Percentiles rank a stretch among this genome's conserved stretches.
Conservation (phyloP, 2,113 vertebrate genomes). For the Cyanistes caeruleus region DNA sequence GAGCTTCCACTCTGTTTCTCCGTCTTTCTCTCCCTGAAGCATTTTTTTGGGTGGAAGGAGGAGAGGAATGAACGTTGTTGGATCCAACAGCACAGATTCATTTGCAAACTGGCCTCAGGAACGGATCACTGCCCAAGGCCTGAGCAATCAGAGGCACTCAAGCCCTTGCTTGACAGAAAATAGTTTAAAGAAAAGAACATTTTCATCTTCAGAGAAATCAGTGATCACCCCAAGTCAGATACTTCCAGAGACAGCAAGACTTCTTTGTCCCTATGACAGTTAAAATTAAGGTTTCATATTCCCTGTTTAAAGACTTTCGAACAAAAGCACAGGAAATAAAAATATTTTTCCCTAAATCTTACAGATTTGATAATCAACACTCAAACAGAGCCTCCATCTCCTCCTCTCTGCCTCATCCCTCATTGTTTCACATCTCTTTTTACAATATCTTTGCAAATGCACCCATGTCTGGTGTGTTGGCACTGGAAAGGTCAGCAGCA, state of each 20-base stretch:
- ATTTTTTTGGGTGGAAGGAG: not conserved
- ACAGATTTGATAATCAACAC: not conserved
- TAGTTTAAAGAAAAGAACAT: conserved; percentile 3
- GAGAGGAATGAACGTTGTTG: not conserved
- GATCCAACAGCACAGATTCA: not conserved
- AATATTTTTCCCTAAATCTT: not conserved
- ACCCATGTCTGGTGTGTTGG: not conserved
- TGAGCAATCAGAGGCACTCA: not conserved
- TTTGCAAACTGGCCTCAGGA: not conserved
- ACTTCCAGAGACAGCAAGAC: not conserved
- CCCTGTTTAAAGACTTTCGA: not conserved
- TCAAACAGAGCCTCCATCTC: not conserved
- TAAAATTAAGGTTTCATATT: not conserved
- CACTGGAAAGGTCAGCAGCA: not conserved
- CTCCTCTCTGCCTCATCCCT: not conserved
- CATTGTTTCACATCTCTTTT: not conserved
- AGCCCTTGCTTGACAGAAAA: not conserved
- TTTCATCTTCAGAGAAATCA: conserved; percentile 5
- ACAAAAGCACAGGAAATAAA: not conserved
- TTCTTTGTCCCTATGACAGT: not conserved
- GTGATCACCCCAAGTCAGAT: not conserved
- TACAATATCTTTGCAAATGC: not conserved
- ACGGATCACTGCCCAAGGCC: not conserved
- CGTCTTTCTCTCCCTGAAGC: not conserved
- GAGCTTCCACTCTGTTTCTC: not conserved